Percentiles rank a stretch among this genome's conserved stretches.
phyloP scores from a whole-genome alignment of 2,888 invertebrate genomes.

The Plebejus melissa region DNA sequence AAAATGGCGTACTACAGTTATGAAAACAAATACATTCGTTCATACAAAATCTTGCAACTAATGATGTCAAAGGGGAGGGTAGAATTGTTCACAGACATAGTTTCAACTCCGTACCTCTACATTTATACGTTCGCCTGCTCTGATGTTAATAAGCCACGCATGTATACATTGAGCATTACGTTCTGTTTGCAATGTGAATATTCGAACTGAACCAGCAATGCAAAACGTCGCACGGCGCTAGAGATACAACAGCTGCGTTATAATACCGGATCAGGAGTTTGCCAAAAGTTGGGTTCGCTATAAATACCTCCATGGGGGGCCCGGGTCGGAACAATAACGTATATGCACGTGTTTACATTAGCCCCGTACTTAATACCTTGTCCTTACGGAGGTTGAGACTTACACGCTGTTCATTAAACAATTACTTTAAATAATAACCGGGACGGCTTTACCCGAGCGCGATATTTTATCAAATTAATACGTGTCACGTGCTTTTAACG shows the following conservation, averaged over 20 bases:
- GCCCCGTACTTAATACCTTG: slow-evolving; percentile 74
- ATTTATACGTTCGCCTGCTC: background rate
- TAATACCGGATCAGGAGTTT: slow-evolving; percentile 50
- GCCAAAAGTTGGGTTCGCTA: slow-evolving; percentile 72
- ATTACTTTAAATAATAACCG: slow-evolving; percentile 75
- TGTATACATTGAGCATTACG: slow-evolving; percentile 32
- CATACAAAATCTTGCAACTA: slow-evolving; percentile 73
- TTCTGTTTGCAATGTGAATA: too few species aligned
- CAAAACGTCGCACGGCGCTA: background rate
- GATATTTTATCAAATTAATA: slow-evolving; percentile 8
- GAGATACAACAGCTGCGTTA: background rate
- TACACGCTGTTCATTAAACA: slow-evolving; percentile 76
- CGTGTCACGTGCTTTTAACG: slow-evolving; percentile 16
- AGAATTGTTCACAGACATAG: slow-evolving; percentile 75
- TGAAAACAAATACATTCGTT: slow-evolving; percentile 74
- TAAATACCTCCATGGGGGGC: slow-evolving; percentile 73
- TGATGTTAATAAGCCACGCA: background rate
- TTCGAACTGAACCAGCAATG: slow-evolving; percentile 26
- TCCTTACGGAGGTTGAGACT: slow-evolving; percentile 71
- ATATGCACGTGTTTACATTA: slow-evolving; percentile 76
- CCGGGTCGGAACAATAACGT: slow-evolving; percentile 63
- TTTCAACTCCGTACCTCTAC: slow-evolving; percentile 41
- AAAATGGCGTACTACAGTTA: slow-evolving; percentile 61
- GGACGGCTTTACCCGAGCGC: slow-evolving; percentile 10
- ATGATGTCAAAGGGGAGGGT: slow-evolving; percentile 74